Base-by-base conservation (phyloP, 2,888 invertebrate genomes). In the Ditula angustiorana region DNA sequence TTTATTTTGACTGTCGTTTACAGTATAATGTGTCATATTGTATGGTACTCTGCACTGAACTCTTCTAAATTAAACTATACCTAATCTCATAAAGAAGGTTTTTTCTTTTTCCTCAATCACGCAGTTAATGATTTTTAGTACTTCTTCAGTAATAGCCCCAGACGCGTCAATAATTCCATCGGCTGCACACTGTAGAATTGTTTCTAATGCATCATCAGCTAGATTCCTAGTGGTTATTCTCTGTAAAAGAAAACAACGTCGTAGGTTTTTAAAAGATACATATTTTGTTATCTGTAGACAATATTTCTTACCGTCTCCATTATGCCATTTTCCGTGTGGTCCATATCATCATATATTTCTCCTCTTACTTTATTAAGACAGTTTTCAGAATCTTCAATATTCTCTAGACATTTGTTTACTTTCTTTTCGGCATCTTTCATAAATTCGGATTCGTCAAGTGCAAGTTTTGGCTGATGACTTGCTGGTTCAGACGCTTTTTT, bases 81-180 rank as follows among this genome's bases (percentile, higher is more conserved):
- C 19, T 1, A 33, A 49, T 21, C n/a, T 47, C 47, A 44, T 28
- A n/a, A 46, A 10, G 28, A 35, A 37, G 21, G 35, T 13, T 55
- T 67, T 52, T 66, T 66, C 70, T 57, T 62, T 80, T 69, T 35
- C 72, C 26, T 46, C 47, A 16, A 30, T 37, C n/a, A 80, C 73
- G 60, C 84, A 85, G 56, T 74, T 72, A 3, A 79, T 68, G 7
- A 83, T 76, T 19, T 74, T 61, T 21, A 79, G 57, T 2, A 76
- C 71, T 72, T 80, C 79, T 47, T 66, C 67, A 0, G 78, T 70
- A 11, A 84, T 75, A 10, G 69, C 67, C 33, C 71, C 64, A 1
- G 82, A 73, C 13, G 81, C 79, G 13, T 78, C 74, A 13, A 80
- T 70, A 2, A 85, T 57, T n/a, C 83, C 81, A 28, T 81, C 71